Evolutionary conservation across 2,113 vertebrate genomes (phyloP), one percentile per base, ranked within the genome.

Genomic region (Gnathonemus echidnorhynchus): DNA sequence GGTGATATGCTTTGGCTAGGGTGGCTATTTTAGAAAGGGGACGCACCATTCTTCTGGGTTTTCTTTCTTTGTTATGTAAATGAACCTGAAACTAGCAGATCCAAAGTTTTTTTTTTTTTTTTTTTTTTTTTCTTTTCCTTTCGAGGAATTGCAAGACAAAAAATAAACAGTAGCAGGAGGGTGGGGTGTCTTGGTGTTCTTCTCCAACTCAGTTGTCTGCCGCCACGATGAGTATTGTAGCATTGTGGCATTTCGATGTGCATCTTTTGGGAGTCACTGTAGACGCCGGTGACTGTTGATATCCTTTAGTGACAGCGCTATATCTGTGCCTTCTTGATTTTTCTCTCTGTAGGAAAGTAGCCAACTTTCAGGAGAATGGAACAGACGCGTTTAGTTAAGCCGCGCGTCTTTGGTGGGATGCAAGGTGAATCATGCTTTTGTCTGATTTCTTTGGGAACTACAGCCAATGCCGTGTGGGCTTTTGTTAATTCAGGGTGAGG

Each of bases 21-120:
- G 94, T 94, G 93, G 94, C 94, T 90, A 93, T 93, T 94, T 93
- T 92, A 92, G 93, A 92, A 90, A 89, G 91, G 88, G 91, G 92
- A 48, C 96, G 97, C 97, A 97, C 97, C 97, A 97, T 96, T 97
- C 96, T 97, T 95, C 97, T 97, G 97, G 96, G 96, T 97, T 97
- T 97, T 97, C 97, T 97, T 97, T 96, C 98, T 99, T 99, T 99
- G 97, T 99, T 98, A 99, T 99, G 98, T 97, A 97, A 99, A 99
- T 98, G 96, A 94, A 95, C 95, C 95, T 97, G 97, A 97, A 98
- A 98, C 96, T 97, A 96, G 97, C 96, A 97, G 96, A 97, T 98
- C 98, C 97, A 98, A 98, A 99, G 97, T 98, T 97, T 96, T 66
- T n/a, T 9, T 9, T 97, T 62, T 3, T 66, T 66, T 97, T 97